Evolutionary conservation across 1,140 invertebrate species (phyloP).

Genomic region (Pseudomyrmex concolor): DNA sequence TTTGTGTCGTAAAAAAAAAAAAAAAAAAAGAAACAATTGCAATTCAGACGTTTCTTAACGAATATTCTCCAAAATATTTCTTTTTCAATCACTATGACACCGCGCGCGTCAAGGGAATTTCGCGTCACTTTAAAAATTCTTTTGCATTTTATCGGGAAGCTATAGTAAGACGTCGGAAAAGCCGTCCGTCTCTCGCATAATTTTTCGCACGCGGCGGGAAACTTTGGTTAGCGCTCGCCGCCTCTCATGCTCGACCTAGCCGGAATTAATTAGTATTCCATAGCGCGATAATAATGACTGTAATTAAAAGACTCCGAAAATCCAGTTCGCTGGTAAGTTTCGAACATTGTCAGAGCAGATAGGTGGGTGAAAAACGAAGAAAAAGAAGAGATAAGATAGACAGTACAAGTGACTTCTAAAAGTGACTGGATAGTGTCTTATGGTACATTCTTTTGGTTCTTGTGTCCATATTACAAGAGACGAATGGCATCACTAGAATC

Average conservation of each 20-base stretch:
- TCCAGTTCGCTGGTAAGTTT: conserved; percentile 55
- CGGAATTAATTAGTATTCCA: conserved; percentile 64
- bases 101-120: background rate
- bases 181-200: conserved; percentile 38
- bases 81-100: background rate
- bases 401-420: conserved; percentile 26
- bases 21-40: too few species aligned
- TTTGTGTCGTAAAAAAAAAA: too few species aligned
- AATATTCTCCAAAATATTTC: background rate
- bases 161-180: background rate
- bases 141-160: background rate
- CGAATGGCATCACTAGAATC: conserved; percentile 61
- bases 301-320: conserved; percentile 66
- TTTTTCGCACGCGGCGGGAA: conserved; percentile 43
- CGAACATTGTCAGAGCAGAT: conserved; percentile 8
- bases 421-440: conserved; percentile 60
- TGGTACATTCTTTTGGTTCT: conserved; percentile 62
- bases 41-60: too few species aligned
- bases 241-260: conserved; percentile 14
- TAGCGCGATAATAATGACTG: conserved; percentile 48
- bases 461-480: conserved; percentile 69
- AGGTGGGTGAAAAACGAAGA: background rate
- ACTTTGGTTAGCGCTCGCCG: background rate
- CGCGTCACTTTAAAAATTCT: background rate
- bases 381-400: background rate